Evolutionary conservation across 2,888 invertebrate genomes (phyloP).

Genomic region (Plemyria rubiginata): DNA sequence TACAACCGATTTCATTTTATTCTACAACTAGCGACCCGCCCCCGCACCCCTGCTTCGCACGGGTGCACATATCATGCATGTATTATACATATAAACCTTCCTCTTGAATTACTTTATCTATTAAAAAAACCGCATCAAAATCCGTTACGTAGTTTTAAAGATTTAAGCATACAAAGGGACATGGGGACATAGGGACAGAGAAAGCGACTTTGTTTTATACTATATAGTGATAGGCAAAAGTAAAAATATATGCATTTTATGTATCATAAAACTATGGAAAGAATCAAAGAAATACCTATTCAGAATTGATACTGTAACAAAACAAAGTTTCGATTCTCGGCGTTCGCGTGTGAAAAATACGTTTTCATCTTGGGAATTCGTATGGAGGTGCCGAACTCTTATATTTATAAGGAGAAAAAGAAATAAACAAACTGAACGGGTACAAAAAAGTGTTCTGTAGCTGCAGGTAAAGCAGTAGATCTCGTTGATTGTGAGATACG

Average conservation of each 20-base stretch:
- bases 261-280: slow-evolving; percentile 27
- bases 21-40: too few species aligned
- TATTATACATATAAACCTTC: too few species aligned
- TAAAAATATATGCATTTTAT: not conserved
- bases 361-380: slow-evolving; percentile 82
- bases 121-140: too few species aligned
- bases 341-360: slow-evolving; percentile 75
- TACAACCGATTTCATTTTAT: too few species aligned
- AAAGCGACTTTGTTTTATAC: too few species aligned
- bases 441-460: slow-evolving; percentile 63
- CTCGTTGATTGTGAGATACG: slow-evolving; percentile 80
- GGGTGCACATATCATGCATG: too few species aligned
- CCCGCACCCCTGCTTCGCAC: too few species aligned
- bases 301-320: slow-evolving; percentile 60
- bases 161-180: too few species aligned
- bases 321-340: slow-evolving; percentile 60
- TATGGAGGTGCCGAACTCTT: slow-evolving; percentile 76
- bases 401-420: slow-evolving; percentile 78
- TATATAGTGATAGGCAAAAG: too few species aligned
- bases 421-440: slow-evolving; percentile 79
- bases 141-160: too few species aligned
- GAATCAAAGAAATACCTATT: slow-evolving; percentile 21
- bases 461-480: slow-evolving; percentile 68
- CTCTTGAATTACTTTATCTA: too few species aligned
- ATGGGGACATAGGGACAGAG: too few species aligned